Percentiles rank a stretch among this genome's conserved stretches.
These are phyloP conservation scores for Tachuris rubrigastra DNA, from an alignment of 2,113 vertebrate genomes.

Conservation along the genomic window DNA sequence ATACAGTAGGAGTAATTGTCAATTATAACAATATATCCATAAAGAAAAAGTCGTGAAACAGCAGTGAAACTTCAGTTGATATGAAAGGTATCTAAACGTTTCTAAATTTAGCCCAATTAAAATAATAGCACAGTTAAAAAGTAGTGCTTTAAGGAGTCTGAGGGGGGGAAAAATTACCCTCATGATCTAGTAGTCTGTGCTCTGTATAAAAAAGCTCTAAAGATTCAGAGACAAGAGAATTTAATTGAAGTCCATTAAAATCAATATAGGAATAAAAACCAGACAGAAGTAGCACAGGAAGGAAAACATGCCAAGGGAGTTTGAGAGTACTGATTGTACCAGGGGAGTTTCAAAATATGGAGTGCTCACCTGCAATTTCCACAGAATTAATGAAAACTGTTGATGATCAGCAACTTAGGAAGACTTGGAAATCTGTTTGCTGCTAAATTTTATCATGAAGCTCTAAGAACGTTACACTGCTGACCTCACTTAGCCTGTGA, in stretches of 20 bases:
- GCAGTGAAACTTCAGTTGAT: not conserved
- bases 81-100: conserved; percentile 5
- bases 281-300: conserved; percentile 22
- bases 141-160: not conserved
- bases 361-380: not conserved
- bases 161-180: not conserved
- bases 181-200: not conserved
- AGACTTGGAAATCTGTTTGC: not conserved
- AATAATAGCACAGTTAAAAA: not conserved
- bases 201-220: conserved; percentile 41
- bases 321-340: not conserved
- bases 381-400: not conserved
- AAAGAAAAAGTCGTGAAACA: conserved; percentile 26
- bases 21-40: conserved; percentile 11
- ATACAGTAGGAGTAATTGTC: not conserved
- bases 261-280: conserved; percentile 39
- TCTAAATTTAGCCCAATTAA: conserved; percentile 36
- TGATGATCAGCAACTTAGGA: not conserved
- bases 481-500: not conserved
- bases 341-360: not conserved
- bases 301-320: not conserved
- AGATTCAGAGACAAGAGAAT: conserved; percentile 7
- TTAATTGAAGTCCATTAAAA: conserved; percentile 62
- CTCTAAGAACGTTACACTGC: rapidly evolving
- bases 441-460: not conserved